Evolutionary conservation across 2,888 invertebrate species (phyloP).

Genomic region (Apoda limacodes): DNA sequence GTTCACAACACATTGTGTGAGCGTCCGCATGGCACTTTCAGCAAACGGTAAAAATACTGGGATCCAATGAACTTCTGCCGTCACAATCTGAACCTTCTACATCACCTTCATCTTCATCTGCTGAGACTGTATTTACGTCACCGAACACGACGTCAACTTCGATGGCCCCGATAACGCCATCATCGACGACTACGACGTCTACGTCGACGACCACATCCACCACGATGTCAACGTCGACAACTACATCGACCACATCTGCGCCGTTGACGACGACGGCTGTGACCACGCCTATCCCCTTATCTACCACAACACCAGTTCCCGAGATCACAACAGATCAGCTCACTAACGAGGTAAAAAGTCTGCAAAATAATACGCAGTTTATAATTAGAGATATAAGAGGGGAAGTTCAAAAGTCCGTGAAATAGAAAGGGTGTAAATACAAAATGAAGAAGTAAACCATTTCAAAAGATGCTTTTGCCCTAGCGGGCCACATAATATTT

Average conservation of each 20-base stretch:
- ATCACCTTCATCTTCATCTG: conserved; percentile 32
- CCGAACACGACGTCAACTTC: conserved; percentile 29
- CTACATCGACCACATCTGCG: conserved; percentile 20
- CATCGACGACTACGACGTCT: conserved; percentile 18
- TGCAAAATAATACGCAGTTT: too few relatives aligned
- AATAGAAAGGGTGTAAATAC: too few relatives aligned
- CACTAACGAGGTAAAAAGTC: conserved; percentile 53
- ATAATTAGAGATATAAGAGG: too few relatives aligned
- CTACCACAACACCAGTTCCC: conserved; percentile 35
- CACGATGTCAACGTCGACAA: conserved; percentile 25
- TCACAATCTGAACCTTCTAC: conserved; percentile 34
- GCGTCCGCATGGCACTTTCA: conserved; percentile 68
- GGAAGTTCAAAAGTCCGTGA: too few relatives aligned
- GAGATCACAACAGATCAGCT: conserved; percentile 47
- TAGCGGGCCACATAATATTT: too few relatives aligned
- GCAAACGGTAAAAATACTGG: conserved; percentile 64
- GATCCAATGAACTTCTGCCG: conserved; percentile 48
- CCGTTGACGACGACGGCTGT: conserved; percentile 22
- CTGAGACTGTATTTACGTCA: too few relatives aligned
- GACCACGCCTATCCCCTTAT: conserved; percentile 24
- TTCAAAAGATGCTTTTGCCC: too few relatives aligned
- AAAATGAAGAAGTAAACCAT: too few relatives aligned
- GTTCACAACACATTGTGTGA: conserved; percentile 56
- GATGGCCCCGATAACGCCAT: conserved; percentile 25
- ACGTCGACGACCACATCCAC: conserved; percentile 24